These are phyloP conservation scores for Drosophila longiperda DNA, from an alignment of 2,888 invertebrate genomes.

Conservation along the genomic window DNA sequence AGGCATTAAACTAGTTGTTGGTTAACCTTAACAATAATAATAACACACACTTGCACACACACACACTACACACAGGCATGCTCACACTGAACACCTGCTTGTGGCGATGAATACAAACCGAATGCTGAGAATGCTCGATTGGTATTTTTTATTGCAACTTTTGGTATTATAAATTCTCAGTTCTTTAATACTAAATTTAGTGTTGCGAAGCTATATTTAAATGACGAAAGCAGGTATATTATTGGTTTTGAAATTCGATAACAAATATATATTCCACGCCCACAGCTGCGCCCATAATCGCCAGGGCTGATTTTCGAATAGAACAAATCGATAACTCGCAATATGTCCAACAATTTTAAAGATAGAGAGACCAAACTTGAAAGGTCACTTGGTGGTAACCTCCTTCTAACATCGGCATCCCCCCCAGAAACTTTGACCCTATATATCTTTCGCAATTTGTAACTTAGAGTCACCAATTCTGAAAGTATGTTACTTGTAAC, in stretches of 20 bases:
- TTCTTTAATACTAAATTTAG: not conserved
- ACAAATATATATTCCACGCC: not conserved
- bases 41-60: conserved; percentile 30
- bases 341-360: not conserved
- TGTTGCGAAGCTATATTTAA: not conserved
- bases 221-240: not conserved
- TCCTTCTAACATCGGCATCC: not conserved
- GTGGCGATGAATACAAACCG: conserved; percentile 27
- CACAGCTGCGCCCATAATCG: not conserved
- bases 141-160: conserved; percentile 1
- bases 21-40: conserved; percentile 63
- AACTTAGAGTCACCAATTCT: not conserved
- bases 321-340: not conserved
- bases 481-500: not conserved
- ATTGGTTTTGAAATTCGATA: not conserved
- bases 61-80: not conserved
- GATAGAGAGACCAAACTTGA: not conserved
- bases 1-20: conserved; percentile 61
- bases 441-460: not conserved
- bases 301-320: not conserved
- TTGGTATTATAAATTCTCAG: not conserved
- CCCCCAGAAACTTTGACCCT: not conserved
- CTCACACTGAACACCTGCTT: conserved; percentile 14
- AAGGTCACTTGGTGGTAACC: not conserved
- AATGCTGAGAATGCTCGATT: conserved; percentile 19